Conservation (phyloP, 2,888 invertebrate species). For the Temnothorax ravouxi region DNA sequence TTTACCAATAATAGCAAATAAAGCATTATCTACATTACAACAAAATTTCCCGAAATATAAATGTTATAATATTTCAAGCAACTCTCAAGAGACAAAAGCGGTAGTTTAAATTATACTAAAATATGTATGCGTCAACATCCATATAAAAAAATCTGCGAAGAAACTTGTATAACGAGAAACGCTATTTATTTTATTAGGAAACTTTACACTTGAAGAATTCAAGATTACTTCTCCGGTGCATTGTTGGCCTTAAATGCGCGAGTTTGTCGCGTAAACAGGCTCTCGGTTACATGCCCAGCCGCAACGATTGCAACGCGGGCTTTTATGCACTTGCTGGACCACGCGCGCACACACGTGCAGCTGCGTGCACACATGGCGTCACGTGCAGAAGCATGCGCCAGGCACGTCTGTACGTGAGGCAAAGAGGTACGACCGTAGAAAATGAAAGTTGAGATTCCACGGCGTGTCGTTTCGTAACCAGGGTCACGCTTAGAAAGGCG, state of each 20-base stretch:
- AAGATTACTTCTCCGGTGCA: neutral
- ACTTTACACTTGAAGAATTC: conserved; percentile 27
- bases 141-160: neutral
- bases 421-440: conserved; percentile 71
- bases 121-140: neutral
- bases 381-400: conserved; percentile 72
- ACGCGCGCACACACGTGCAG: conserved; percentile 57
- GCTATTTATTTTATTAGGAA: conserved; percentile 10
- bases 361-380: conserved; percentile 65
- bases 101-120: neutral
- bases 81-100: neutral
- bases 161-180: neutral
- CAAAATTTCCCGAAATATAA: neutral
- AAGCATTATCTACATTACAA: neutral
- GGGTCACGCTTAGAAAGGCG: conserved; percentile 76
- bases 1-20: neutral
- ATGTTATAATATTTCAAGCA: neutral
- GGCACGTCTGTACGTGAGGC: conserved; percentile 56
- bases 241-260: conserved; percentile 48
- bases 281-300: conserved; percentile 49
- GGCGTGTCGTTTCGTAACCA: conserved; percentile 73
- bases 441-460: conserved; percentile 82
- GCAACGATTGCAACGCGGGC: conserved; percentile 23
- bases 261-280: conserved; percentile 50
- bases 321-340: conserved; percentile 63